Evolutionary conservation across 2,797 vertebrate genomes (phyloP).

Genomic region (Rhinatrema bivittatum): DNA sequence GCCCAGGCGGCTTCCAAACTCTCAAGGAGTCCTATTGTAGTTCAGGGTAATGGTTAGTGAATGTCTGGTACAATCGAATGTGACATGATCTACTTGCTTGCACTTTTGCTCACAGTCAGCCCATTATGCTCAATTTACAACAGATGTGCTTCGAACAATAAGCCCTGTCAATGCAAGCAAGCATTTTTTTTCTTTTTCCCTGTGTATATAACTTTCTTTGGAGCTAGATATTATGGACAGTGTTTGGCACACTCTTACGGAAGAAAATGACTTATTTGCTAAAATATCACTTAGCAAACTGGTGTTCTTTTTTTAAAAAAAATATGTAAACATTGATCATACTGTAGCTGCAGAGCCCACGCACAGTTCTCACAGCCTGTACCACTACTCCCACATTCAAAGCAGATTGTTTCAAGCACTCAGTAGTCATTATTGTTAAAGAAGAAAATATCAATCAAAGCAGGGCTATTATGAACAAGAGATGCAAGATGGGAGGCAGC

Average conservation of each 20-base stretch:
- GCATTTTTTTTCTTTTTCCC: slow-evolving; percentile 38
- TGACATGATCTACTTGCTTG: neutral
- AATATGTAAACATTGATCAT: neutral
- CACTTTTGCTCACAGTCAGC: slow-evolving; percentile 30
- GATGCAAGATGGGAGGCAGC: too few relatives aligned
- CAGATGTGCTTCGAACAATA: slow-evolving; percentile 70
- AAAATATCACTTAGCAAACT: slow-evolving; percentile 14
- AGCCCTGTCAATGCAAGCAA: slow-evolving; percentile 73
- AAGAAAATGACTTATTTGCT: slow-evolving; percentile 16
- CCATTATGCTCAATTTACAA: slow-evolving; percentile 67
- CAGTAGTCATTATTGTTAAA: too few relatives aligned
- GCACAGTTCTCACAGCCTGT: too few relatives aligned
- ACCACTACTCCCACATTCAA: too few relatives aligned
- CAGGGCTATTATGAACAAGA: too few relatives aligned
- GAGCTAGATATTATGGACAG: slow-evolving; percentile 24
- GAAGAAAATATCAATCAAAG: too few relatives aligned
- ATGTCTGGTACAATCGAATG: slow-evolving; percentile 5
- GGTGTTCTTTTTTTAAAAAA: neutral
- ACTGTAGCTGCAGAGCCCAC: neutral
- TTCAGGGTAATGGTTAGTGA: slow-evolving; percentile 19
- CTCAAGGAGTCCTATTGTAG: too few relatives aligned
- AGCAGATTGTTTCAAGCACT: too few relatives aligned
- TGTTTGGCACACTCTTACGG: neutral
- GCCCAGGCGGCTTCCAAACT: too few relatives aligned
- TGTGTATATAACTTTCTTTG: slow-evolving; percentile 25